These are phyloP conservation scores for Halichoerus grypus DNA, from an alignment of 2,113 vertebrate species.

Conservation along the genomic window DNA sequence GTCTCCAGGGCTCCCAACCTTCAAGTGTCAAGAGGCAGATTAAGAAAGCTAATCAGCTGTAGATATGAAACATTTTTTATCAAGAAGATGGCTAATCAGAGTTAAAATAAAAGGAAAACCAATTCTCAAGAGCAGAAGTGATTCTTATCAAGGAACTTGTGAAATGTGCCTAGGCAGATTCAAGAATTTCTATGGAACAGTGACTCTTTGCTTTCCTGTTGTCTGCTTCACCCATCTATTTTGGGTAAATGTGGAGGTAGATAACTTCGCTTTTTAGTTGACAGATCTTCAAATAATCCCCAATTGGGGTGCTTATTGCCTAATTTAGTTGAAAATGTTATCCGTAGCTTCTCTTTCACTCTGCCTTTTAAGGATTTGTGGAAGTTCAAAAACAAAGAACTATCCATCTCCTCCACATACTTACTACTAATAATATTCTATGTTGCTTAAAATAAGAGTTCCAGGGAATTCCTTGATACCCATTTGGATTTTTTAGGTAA, in stretches of 20 bases:
- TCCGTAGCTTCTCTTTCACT: not conserved
- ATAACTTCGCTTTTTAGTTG: not conserved
- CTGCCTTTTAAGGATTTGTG: not conserved
- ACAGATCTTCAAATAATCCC: not conserved
- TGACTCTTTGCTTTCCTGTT: not conserved
- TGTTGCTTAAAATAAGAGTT: not conserved
- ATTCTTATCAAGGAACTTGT: not conserved
- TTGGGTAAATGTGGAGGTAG: not conserved
- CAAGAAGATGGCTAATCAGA: not conserved
- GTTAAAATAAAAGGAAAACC: not conserved
- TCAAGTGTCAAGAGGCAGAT: not conserved
- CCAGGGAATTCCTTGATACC: not conserved
- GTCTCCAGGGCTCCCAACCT: not conserved
- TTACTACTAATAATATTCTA: not conserved
- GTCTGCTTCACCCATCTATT: not conserved
- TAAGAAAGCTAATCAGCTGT: not conserved
- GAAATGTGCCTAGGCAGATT: not conserved
- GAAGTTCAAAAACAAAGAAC: not conserved
- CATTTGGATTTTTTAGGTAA: not conserved
- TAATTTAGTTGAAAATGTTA: not conserved
- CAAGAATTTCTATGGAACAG: not conserved
- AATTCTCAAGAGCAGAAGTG: not conserved
- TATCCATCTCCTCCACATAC: not conserved
- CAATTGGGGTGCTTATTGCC: not conserved
- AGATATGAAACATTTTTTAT: not conserved